Percentiles rank a stretch among this genome's conserved stretches.
phyloP scores from a whole-genome alignment of 2,888 invertebrate species.

The Hyalella azteca region DNA sequence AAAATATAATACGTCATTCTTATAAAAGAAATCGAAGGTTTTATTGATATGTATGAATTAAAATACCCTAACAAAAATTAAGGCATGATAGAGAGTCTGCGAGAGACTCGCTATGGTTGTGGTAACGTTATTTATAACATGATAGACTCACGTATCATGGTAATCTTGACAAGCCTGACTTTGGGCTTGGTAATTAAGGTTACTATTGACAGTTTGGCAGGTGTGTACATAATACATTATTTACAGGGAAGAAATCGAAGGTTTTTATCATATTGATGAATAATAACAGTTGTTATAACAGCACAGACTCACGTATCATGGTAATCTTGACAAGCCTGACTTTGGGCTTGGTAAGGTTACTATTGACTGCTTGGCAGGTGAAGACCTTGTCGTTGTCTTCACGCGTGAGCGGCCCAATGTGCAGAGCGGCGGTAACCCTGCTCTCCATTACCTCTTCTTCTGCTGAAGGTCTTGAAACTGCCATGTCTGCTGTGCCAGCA shows the following conservation, averaged over 20 bases:
- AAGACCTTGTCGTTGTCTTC: slow-evolving; percentile 22
- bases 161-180: slow-evolving; percentile 19
- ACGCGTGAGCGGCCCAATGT: slow-evolving; percentile 5
- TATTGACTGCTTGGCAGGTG: background rate
- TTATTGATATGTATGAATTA: background rate
- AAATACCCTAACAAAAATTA: too few species aligned
- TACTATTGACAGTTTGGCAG: background rate
- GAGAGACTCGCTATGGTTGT: too few species aligned
- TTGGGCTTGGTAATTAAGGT: slow-evolving; percentile 20
- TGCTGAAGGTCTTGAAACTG: background rate
- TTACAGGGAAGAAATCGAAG: background rate
- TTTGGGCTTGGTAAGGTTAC: slow-evolving; percentile 18
- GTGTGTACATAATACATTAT: background rate
- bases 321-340: slow-evolving; percentile 23
- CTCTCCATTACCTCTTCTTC: slow-evolving; percentile 20
- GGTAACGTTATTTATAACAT: background rate
- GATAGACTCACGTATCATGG: slow-evolving; percentile 19
- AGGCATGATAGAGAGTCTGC: too few species aligned
- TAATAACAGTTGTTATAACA: background rate
- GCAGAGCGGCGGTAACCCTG: background rate
- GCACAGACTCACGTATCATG: slow-evolving; percentile 14
- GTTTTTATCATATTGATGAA: background rate
- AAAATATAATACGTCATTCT: background rate
- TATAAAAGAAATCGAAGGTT: background rate
- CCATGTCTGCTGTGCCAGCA: too few species aligned